Evolutionary conservation across 2,888 invertebrate species (phyloP).

Genomic region (Tinea trinotella): DNA sequence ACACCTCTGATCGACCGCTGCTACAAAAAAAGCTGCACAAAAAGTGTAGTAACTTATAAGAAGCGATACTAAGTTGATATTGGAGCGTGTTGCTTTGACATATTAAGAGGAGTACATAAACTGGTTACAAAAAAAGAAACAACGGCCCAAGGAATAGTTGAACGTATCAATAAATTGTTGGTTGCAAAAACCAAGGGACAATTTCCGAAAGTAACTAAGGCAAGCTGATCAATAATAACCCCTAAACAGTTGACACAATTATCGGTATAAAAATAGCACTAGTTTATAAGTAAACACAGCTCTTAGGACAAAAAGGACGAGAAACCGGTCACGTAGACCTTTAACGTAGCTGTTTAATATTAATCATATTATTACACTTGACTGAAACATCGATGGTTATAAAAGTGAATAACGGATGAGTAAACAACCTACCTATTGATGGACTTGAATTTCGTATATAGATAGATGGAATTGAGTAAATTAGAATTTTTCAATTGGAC

Average conservation of each 20-base stretch:
- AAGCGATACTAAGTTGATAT: constrained; percentile 50
- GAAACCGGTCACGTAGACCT: neutral
- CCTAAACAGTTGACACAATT: constrained; percentile 12
- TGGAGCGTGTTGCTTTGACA: constrained; percentile 57
- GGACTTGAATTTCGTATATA: too few species aligned
- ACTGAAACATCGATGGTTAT: too few species aligned
- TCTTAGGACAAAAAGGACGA: neutral
- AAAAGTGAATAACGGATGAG: too few species aligned
- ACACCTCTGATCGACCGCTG: constrained; percentile 20
- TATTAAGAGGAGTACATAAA: constrained; percentile 56
- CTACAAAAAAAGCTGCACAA: constrained; percentile 33
- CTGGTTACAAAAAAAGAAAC: constrained; percentile 48
- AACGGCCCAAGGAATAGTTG: constrained; percentile 16
- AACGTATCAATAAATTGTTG: constrained; percentile 46
- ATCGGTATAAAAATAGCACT: constrained; percentile 1
- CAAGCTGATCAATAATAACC: neutral
- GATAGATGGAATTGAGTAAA: too few species aligned
- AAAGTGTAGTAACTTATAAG: constrained; percentile 34
- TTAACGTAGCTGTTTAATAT: neutral
- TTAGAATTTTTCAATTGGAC: too few species aligned
- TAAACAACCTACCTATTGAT: too few species aligned
- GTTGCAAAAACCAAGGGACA: constrained; percentile 44
- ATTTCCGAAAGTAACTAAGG: constrained; percentile 18
- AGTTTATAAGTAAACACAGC: neutral
- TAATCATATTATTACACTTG: too few species aligned